phyloP scores from a whole-genome alignment of 2,888 invertebrate genomes.

The Drosophila mulleri region DNA sequence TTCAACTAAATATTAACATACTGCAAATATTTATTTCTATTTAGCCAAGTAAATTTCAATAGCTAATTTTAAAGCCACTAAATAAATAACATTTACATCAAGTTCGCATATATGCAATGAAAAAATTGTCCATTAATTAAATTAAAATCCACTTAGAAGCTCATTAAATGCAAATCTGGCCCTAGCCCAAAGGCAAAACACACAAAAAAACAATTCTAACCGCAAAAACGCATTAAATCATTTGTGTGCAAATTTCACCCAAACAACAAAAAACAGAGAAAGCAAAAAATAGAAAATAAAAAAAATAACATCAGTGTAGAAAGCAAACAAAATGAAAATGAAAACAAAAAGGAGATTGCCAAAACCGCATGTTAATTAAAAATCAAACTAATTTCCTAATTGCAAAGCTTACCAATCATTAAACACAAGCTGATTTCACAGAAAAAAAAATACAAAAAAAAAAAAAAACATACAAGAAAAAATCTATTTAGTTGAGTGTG shows the following conservation, averaged over 20 bases:
- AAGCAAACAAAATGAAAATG: slow-evolving; percentile 23
- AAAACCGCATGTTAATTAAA: slow-evolving; percentile 81
- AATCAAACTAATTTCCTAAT: slow-evolving; percentile 82
- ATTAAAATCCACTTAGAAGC: slow-evolving; percentile 79
- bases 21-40: neutral
- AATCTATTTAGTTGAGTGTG: too few relatives aligned
- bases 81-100: slow-evolving; percentile 32
- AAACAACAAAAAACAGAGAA: slow-evolving; percentile 50
- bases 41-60: neutral
- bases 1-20: neutral
- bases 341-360: slow-evolving; percentile 47
- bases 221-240: slow-evolving; percentile 78
- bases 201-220: slow-evolving; percentile 72
- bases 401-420: slow-evolving; percentile 78
- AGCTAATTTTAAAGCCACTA: slow-evolving; percentile 19
- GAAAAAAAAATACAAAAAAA: neutral
- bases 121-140: slow-evolving; percentile 67
- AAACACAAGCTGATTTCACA: slow-evolving; percentile 65
- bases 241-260: slow-evolving; percentile 60
- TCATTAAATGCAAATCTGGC: slow-evolving; percentile 76
- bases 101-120: slow-evolving; percentile 9
- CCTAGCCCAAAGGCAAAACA: slow-evolving; percentile 29
- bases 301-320: slow-evolving; percentile 20
- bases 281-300: too few relatives aligned
- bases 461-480: slow-evolving; percentile 10